Percentiles rank a stretch among this genome's conserved stretches.
Evolutionary conservation across 2,113 vertebrate genomes (phyloP).

Genomic region (cat (Felis catus)): DNA sequence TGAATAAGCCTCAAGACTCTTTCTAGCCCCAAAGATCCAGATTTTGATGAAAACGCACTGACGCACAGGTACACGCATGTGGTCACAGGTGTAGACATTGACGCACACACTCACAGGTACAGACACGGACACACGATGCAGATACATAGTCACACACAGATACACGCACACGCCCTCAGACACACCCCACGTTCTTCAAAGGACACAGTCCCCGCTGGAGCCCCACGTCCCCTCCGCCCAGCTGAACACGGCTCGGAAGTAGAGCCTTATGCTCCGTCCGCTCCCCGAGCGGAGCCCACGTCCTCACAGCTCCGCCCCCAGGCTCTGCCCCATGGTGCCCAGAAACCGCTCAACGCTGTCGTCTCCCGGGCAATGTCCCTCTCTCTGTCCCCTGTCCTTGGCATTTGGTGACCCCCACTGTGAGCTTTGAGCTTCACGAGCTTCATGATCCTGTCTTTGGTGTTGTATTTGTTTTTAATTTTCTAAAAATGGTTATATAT

Average conservation of each 20-base stretch:
- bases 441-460: background rate
- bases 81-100: background rate
- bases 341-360: background rate
- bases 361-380: fast-evolving
- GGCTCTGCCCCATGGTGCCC: fast-evolving
- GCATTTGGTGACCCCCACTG: fast-evolving
- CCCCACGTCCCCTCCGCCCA: fast-evolving
- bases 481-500: no score
- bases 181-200: fast-evolving
- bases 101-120: background rate
- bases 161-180: background rate
- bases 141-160: no score
- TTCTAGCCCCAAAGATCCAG: background rate
- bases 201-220: fast-evolving
- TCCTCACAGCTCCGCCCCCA: background rate
- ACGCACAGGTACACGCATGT: background rate
- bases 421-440: background rate
- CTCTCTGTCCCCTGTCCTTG: background rate
- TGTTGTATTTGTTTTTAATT: no score
- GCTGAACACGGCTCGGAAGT: background rate
- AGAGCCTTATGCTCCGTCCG: fast-evolving
- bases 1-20: background rate
- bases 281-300: fast-evolving
- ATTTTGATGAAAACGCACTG: background rate
- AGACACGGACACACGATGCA: no score